A percentile compares a stretch with the other conserved stretches of the same genome.
Conservation (phyloP, 2,113 vertebrate species). For the Engystomops pustulosus region DNA sequence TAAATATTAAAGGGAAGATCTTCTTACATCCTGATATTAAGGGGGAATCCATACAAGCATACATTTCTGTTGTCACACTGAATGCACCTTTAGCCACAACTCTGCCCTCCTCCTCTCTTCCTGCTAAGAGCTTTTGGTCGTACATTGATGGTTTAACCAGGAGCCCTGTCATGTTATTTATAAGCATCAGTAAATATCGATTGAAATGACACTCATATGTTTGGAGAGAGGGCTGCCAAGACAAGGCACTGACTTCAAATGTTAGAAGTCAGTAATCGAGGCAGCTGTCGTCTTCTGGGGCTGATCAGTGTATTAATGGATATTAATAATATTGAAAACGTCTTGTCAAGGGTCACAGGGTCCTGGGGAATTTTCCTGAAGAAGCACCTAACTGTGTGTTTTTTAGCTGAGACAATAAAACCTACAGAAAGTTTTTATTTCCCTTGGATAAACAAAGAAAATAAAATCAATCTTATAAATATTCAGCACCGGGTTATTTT, state of each 20-base stretch:
- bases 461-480: constrained; percentile 53
- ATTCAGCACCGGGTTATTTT: constrained; percentile 44
- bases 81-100: constrained; percentile 6
- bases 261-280: constrained; percentile 13
- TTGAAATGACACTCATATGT: constrained; percentile 43
- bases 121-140: constrained; percentile 46
- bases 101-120: constrained; percentile 18
- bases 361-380: background rate
- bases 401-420: background rate
- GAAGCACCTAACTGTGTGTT: background rate
- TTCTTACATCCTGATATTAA: background rate
- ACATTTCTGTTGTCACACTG: background rate
- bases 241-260: constrained; percentile 3
- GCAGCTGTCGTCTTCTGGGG: constrained; percentile 10
- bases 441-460: constrained; percentile 38
- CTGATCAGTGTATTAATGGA: constrained; percentile 15
- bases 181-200: constrained; percentile 53
- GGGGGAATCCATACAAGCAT: constrained; percentile 9
- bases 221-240: constrained; percentile 32
- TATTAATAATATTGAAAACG: constrained; percentile 29
- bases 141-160: constrained; percentile 42
- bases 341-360: background rate
- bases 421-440: background rate
- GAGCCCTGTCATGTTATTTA: constrained; percentile 53
- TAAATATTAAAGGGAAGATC: constrained; percentile 24